Evolutionary conservation across 2,888 invertebrate genomes (phyloP).

Genomic region (Netelia inedita): DNA sequence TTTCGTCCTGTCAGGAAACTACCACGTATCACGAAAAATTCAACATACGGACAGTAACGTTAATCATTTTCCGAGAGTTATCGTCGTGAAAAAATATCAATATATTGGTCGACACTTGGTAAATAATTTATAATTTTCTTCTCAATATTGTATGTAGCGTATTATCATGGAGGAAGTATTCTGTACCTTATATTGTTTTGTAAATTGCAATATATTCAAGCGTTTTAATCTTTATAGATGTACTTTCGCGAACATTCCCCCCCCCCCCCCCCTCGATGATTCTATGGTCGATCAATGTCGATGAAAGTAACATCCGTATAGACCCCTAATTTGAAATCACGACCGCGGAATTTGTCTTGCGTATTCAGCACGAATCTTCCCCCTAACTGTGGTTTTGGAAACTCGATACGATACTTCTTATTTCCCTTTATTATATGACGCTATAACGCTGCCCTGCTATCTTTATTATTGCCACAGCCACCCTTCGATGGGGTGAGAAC

Average conservation of each 20-base stretch:
- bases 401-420: background rate
- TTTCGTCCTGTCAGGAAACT: background rate
- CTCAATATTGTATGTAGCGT: background rate
- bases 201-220: background rate
- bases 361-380: constrained; percentile 2
- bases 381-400: constrained; percentile 9
- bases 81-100: background rate
- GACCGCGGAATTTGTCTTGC: background rate
- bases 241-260: background rate
- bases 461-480: background rate
- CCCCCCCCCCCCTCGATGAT: background rate
- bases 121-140: background rate
- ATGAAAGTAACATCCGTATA: background rate
- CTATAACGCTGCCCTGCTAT: background rate
- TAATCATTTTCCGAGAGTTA: background rate
- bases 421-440: background rate
- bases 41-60: background rate
- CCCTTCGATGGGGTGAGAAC: background rate
- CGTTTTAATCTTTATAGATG: background rate
- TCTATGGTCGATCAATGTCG: background rate
- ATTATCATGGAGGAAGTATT: background rate
- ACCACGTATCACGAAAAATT: background rate
- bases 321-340: background rate
- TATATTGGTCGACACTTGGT: background rate
- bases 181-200: background rate